A percentile compares a stretch with the other conserved stretches of the same genome.
phyloP scores from a whole-genome alignment of 2,113 vertebrate species.

The Platysternon megacephalum region DNA sequence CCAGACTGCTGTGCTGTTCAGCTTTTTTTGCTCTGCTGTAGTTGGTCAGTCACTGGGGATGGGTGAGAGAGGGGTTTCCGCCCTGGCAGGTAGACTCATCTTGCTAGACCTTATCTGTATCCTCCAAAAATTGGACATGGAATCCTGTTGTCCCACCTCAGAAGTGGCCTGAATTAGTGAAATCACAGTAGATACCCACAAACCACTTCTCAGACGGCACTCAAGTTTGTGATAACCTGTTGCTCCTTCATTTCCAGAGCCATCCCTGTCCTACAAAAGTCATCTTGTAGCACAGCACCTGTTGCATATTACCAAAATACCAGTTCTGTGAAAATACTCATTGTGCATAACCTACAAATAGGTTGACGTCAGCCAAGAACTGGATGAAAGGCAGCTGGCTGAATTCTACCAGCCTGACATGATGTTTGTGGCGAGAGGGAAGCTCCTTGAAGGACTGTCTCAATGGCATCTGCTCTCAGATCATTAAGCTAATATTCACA shows the following conservation, averaged over 20 bases:
- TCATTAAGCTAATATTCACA: background rate
- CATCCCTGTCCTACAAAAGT: background rate
- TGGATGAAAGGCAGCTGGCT: background rate
- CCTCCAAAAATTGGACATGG: accelerated
- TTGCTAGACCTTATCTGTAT: background rate
- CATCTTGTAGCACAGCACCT: background rate
- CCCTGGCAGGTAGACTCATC: background rate
- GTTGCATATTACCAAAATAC: background rate
- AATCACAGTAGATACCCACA: background rate
- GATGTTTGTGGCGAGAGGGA: background rate
- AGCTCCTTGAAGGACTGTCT: background rate
- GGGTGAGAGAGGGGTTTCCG: background rate
- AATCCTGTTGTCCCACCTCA: accelerated
- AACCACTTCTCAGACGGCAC: background rate
- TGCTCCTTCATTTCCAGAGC: background rate
- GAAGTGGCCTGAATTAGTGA: background rate
- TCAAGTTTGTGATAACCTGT: accelerated
- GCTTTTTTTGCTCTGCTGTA: background rate
- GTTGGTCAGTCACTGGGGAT: background rate
- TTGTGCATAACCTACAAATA: background rate
- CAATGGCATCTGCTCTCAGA: background rate
- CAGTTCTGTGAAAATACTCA: background rate
- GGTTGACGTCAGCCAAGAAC: background rate
- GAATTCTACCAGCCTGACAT: background rate
- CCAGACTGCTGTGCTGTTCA: no score